Percentiles rank a stretch among this genome's conserved stretches.
Evolutionary conservation across 2,888 invertebrate species (phyloP).

Genomic region (Drepanosiphum platanoidis): DNA sequence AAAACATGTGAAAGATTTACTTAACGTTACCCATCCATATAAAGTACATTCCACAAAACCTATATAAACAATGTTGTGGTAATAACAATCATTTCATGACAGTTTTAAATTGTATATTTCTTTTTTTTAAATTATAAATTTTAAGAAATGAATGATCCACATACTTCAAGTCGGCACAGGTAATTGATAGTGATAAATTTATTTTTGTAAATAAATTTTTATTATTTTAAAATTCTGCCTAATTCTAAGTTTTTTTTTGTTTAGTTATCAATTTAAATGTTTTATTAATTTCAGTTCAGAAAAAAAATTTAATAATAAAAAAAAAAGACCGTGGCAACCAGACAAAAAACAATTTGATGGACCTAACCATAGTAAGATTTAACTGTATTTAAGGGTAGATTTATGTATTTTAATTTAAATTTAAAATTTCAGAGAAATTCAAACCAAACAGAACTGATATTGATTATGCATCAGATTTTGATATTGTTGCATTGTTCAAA

Average conservation of each 20-base stretch:
- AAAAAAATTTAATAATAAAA: not conserved
- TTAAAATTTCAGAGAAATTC: constrained; percentile 29
- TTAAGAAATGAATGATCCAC: not conserved
- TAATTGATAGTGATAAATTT: not conserved
- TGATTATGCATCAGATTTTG: not conserved
- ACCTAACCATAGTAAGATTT: constrained; percentile 3
- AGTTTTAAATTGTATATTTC: not conserved
- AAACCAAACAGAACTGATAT: constrained; percentile 15
- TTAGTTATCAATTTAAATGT: too few relatives aligned
- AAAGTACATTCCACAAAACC: too few relatives aligned
- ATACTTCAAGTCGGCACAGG: not conserved
- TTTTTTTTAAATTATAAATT: not conserved
- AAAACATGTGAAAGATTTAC: too few relatives aligned
- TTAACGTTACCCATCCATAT: too few relatives aligned
- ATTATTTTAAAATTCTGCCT: too few relatives aligned
- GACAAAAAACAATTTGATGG: not conserved
- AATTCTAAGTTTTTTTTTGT: too few relatives aligned
- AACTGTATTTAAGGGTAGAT: not conserved
- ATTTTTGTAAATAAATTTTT: too few relatives aligned
- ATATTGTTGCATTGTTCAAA: constrained; percentile 21
- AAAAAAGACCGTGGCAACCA: not conserved
- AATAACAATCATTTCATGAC: not conserved
- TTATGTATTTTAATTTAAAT: not conserved
- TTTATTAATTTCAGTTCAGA: constrained; percentile 18
- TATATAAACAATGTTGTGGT: too few relatives aligned